phyloP scores from a whole-genome alignment of 2,113 vertebrate species.

The Camarhynchus parvulus region DNA sequence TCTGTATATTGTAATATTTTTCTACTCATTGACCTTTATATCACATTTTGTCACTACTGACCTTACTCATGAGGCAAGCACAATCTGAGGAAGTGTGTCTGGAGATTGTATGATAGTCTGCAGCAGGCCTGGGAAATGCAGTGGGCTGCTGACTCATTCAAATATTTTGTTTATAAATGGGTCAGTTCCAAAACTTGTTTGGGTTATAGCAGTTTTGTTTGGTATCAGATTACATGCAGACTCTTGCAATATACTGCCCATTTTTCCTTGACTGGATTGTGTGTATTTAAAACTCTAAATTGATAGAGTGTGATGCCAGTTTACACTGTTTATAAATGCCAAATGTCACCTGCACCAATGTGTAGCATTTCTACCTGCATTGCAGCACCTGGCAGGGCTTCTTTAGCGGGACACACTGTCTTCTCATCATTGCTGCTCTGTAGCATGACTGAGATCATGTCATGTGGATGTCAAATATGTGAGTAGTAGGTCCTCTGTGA shows the following conservation, averaged over 20 bases:
- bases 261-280: background rate
- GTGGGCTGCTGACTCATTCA: constrained; percentile 38
- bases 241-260: background rate
- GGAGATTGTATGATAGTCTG: background rate
- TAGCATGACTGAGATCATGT: background rate
- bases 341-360: background rate
- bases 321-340: background rate
- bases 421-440: background rate
- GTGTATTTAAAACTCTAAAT: background rate
- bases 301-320: background rate
- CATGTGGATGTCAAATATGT: background rate
- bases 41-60: constrained; percentile 12
- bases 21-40: constrained; percentile 12
- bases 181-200: constrained; percentile 1
- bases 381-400: background rate
- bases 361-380: background rate
- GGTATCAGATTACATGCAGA: background rate
- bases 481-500: background rate
- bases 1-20: background rate
- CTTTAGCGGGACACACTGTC: background rate
- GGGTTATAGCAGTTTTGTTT: background rate
- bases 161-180: constrained; percentile 18
- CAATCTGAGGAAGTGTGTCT: constrained; percentile 50
- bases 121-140: constrained; percentile 47
- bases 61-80: constrained; percentile 38